Evolutionary conservation across 2,888 invertebrate genomes (phyloP).

Genomic region (Epinotia ramella): DNA sequence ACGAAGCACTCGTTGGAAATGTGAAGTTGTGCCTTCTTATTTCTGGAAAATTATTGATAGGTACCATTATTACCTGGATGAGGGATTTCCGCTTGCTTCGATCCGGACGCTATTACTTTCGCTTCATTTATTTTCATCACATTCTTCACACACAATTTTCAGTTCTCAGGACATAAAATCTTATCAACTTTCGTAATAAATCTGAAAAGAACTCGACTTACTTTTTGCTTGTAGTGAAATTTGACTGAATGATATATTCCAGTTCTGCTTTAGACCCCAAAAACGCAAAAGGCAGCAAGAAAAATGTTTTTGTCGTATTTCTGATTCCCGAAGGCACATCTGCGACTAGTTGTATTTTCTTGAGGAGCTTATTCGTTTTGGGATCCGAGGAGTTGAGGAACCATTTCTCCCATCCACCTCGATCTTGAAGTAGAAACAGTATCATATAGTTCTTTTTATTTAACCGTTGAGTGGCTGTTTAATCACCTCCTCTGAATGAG

Average conservation of each 20-base stretch:
- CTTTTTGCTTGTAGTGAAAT: conserved; percentile 85
- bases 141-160: no score
- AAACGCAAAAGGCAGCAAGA: conserved; percentile 93
- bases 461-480: not conserved
- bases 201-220: conserved; percentile 46
- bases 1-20: conserved; percentile 91
- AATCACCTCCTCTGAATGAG: not conserved
- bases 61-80: not conserved
- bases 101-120: no score
- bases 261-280: conserved; percentile 90
- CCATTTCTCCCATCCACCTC: conserved; percentile 91
- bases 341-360: conserved; percentile 88
- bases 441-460: not conserved
- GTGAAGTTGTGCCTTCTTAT: conserved; percentile 88
- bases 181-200: no score
- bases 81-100: not conserved
- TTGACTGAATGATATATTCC: conserved; percentile 89
- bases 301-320: conserved; percentile 90
- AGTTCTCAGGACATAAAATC: no score
- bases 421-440: conserved; percentile 76
- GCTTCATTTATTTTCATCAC: no score
- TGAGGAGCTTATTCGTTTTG: conserved; percentile 86
- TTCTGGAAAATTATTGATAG: conserved; percentile 62
- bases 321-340: conserved; percentile 88
- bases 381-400: conserved; percentile 89